phyloP scores from a whole-genome alignment of 2,113 vertebrate species.

The Zosterops borbonicus region DNA sequence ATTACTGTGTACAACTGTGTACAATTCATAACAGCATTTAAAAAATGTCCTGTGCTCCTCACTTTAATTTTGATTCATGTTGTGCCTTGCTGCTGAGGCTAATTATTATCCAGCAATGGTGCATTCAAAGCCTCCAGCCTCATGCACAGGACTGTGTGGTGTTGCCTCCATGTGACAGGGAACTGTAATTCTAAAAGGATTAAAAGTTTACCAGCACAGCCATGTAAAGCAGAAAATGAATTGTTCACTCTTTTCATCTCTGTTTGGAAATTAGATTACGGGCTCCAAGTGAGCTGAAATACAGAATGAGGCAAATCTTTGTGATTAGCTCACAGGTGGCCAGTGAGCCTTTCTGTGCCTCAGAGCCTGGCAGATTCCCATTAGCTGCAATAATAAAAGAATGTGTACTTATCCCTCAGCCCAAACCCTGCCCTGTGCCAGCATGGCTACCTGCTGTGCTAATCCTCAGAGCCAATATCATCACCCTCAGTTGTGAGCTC shows the following conservation, averaged over 20 bases:
- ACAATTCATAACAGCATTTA: background rate
- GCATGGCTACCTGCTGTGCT: conserved; percentile 46
- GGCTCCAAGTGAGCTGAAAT: conserved; percentile 11
- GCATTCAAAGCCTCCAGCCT: background rate
- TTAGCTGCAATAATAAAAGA: conserved; percentile 74
- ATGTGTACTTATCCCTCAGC: conserved; percentile 72
- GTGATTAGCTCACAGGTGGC: conserved; percentile 45
- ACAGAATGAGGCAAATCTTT: conserved; percentile 42
- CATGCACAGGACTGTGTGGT: background rate
- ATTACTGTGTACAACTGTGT: background rate
- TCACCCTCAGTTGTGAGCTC: conserved; percentile 17
- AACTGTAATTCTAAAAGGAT: conserved; percentile 41
- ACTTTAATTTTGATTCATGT: background rate
- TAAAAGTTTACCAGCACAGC: conserved; percentile 24
- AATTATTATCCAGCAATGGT: background rate
- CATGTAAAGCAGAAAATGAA: conserved; percentile 31
- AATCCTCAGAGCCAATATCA: conserved; percentile 58
- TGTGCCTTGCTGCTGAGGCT: conserved; percentile 6
- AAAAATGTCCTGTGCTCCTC: background rate
- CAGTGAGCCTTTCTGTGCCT: conserved; percentile 48
- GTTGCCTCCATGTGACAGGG: background rate
- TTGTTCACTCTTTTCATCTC: conserved; percentile 34
- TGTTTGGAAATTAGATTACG: conserved; percentile 57
- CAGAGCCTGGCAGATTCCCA: conserved; percentile 74
- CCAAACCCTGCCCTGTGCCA: conserved; percentile 66